Evolutionary conservation across 2,888 invertebrate genomes (phyloP), one percentile per base, ranked within the genome.

Genomic region (Archips crataeganus): DNA sequence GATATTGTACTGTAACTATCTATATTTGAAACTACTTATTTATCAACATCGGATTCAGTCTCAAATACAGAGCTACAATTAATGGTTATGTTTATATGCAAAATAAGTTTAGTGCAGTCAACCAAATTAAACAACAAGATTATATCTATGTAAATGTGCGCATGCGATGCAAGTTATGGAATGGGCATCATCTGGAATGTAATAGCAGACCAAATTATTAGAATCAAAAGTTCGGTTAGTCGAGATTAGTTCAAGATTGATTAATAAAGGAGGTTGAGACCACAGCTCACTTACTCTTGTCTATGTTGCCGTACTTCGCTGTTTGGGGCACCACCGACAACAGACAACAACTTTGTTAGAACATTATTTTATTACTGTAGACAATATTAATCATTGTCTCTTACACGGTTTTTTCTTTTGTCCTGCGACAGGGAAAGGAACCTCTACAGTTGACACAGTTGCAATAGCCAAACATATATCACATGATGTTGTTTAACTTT

Each of bases 261-360:
- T 88, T 87, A 86, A 86, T 86, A 89, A 88, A 90, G 89, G 86
- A 89, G 86, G 85, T 93, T 91, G 94, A 94, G 94, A 94, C 94
- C 94, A 94, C 94, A 94, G 91, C 94, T 94, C 93, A 94, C 94
- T 94, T 94, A 94, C 94, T 93, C 90, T 85, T 87, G 86, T 92
- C 87, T 89, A 93, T 86, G 86, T 89, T 91, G 91, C 92, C 91
- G 93, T 90, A 90, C 92, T 86, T 89, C 93, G 93, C 94, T 94
- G 94, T 94, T 91, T 92, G 90, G 90, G 89, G 91, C 94, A 93
- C 94, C 94, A 94, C 94, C 94, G 94, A 94, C 94, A 94, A 94
- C 93, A 94, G 92, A 94, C 86, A 94, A 94, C 85, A 91, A 80
- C 92, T 90, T 87, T 88, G 84, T 93, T 92, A 93, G 89, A 84